Conservation (phyloP, 35 echinoderm and acorn worm species). For the Hemicentrotus pulcherrimus region DNA sequence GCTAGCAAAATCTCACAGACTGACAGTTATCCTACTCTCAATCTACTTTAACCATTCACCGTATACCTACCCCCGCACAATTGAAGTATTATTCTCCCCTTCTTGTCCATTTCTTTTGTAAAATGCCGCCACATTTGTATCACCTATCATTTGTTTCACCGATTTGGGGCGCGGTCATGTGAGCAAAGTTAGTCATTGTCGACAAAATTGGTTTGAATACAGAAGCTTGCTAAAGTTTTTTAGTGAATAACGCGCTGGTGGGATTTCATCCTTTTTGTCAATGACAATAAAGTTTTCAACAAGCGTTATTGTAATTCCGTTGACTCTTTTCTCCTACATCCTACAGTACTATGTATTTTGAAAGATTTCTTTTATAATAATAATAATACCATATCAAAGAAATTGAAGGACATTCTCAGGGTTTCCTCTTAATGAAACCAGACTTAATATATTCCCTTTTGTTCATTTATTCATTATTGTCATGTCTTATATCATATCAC, state of each 20-base stretch:
- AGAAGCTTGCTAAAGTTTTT: not conserved
- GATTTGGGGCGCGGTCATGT: slow-evolving; percentile 7
- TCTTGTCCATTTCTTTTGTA: slow-evolving; percentile 5
- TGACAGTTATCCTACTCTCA: not conserved
- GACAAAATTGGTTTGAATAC: not conserved
- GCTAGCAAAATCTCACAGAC: not conserved
- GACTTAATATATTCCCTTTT: not conserved
- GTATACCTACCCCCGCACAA: not conserved
- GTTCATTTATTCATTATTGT: not conserved
- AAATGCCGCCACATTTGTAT: slow-evolving; percentile 9
- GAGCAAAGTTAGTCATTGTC: slow-evolving; percentile 10
- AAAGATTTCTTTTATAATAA: not conserved
- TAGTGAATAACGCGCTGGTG: not conserved
- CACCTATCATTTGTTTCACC: not conserved
- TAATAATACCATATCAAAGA: not conserved
- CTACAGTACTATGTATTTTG: not conserved
- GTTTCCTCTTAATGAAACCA: not conserved
- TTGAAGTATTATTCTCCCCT: not conserved
- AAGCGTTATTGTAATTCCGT: not conserved
- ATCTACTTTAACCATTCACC: slow-evolving; percentile 11
- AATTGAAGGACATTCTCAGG: not conserved
- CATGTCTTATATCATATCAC: not conserved
- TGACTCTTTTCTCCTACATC: not conserved
- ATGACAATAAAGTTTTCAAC: not conserved
- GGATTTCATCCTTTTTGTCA: not conserved